These are phyloP conservation scores for Agrilus planipennis DNA, from an alignment of 1,140 invertebrate species.

Conservation along the genomic window DNA sequence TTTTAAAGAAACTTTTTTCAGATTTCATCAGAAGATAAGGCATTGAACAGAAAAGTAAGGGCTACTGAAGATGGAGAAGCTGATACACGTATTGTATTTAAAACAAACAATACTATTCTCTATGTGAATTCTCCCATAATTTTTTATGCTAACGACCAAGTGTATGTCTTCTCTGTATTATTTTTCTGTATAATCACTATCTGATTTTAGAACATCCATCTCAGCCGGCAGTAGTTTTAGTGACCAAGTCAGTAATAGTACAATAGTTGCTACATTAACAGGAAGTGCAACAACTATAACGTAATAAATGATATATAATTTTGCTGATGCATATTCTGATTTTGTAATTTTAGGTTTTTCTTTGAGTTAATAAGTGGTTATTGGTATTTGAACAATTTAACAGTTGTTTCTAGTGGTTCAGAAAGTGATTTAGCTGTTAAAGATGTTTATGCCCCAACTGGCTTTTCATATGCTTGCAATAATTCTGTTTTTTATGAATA, in stretches of 20 bases:
- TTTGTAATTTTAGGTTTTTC: slow-evolving; percentile 4
- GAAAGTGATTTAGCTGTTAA: not conserved
- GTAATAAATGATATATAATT: not conserved
- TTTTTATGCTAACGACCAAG: not conserved
- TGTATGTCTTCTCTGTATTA: not conserved
- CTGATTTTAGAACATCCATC: too few relatives aligned
- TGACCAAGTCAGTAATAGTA: too few relatives aligned
- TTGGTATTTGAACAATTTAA: slow-evolving; percentile 9
- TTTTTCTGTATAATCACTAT: not conserved
- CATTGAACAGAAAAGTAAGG: too few relatives aligned
- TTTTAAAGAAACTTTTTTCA: too few relatives aligned
- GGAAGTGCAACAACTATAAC: not conserved
- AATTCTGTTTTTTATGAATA: slow-evolving; percentile 10
- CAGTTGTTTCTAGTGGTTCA: not conserved
- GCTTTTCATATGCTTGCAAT: slow-evolving; percentile 30
- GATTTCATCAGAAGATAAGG: too few relatives aligned
- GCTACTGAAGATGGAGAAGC: too few relatives aligned
- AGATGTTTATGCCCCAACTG: slow-evolving; percentile 20
- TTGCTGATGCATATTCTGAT: not conserved
- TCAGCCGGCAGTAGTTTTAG: too few relatives aligned
- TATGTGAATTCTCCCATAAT: slow-evolving; percentile 3
- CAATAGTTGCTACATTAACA: too few relatives aligned
- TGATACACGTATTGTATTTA: slow-evolving; percentile 17
- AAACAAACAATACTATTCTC: not conserved
- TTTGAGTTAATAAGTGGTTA: slow-evolving; percentile 7